Evolutionary conservation across 2,113 vertebrate genomes (phyloP).

Genomic region (Gymnocephalus cernua): DNA sequence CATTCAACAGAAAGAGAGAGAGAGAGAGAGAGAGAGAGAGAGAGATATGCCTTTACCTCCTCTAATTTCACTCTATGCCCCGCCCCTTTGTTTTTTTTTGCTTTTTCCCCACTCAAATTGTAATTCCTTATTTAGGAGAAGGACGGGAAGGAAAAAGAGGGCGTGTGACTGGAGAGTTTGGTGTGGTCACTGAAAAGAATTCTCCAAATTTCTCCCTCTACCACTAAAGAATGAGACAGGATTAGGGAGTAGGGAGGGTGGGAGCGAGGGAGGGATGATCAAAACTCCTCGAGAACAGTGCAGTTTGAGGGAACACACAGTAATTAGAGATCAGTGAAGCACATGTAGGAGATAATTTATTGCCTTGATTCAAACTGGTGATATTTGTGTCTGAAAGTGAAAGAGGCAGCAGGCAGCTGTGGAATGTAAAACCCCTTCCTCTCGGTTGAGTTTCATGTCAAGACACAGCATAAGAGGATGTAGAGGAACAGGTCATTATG

Average conservation of each 20-base stretch:
- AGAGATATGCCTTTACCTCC: constrained; percentile 57
- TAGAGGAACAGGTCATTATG: not conserved
- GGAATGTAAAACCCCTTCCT: constrained; percentile 36
- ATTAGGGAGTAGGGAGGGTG: constrained; percentile 30
- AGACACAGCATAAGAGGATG: constrained; percentile 6
- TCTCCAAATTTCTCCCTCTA: constrained; percentile 78
- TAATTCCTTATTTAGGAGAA: constrained; percentile 82
- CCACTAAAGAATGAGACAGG: constrained; percentile 52
- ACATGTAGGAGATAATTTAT: constrained; percentile 28
- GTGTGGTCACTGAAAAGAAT: constrained; percentile 79
- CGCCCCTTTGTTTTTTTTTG: constrained; percentile 65
- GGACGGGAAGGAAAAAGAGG: constrained; percentile 64
- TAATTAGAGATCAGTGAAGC: constrained; percentile 50
- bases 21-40: constrained; percentile 27
- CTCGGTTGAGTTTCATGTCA: constrained; percentile 11
- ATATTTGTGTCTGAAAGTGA: constrained; percentile 50
- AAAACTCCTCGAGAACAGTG: constrained; percentile 37
- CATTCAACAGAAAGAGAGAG: constrained; percentile 47
- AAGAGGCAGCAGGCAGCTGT: constrained; percentile 48
- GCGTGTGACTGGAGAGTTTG: constrained; percentile 70
- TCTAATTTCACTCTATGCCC: constrained; percentile 70
- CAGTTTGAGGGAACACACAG: constrained; percentile 23
- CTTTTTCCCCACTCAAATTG: constrained; percentile 61
- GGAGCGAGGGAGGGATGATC: constrained; percentile 39
- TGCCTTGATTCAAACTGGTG: constrained; percentile 36